Evolutionary conservation across 2,888 invertebrate species (phyloP).

Genomic region (Capitulum mitella): DNA sequence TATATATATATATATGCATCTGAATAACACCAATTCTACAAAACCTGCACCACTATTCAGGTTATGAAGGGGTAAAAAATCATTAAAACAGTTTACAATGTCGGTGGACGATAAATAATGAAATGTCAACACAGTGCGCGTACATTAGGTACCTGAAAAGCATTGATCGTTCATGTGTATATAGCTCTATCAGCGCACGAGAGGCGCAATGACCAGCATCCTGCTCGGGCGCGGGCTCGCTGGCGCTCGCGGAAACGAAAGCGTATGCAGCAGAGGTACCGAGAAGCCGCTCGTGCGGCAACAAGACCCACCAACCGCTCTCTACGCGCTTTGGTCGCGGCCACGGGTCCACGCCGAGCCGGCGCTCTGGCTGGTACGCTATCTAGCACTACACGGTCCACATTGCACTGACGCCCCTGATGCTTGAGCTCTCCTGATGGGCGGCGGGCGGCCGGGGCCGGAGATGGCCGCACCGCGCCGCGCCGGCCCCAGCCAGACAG

Average conservation of each 20-base stretch:
- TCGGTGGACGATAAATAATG: background rate
- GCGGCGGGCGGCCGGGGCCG: background rate
- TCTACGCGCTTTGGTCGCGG: background rate
- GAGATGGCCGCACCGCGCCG: background rate
- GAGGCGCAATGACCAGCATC: background rate
- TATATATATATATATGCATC: too few species aligned
- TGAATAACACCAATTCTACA: background rate
- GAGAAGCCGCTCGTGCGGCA: background rate
- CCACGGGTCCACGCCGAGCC: background rate
- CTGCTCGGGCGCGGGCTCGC: background rate
- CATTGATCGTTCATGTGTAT: background rate
- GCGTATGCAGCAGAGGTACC: background rate
- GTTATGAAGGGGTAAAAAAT: background rate
- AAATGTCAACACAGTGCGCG: background rate
- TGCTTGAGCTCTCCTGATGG: background rate
- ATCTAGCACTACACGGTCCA: background rate
- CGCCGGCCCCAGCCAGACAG: background rate
- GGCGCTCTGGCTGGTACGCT: background rate
- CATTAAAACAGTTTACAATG: background rate
- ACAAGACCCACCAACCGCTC: background rate
- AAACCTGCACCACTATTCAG: background rate
- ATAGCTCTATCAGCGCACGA: background rate
- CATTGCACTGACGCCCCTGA: background rate
- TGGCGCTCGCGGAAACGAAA: background rate
- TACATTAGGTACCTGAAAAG: constrained; percentile 9